Base-by-base conservation (phyloP, 2,113 vertebrate species). In the Cyprinodon brontotheroides region DNA sequence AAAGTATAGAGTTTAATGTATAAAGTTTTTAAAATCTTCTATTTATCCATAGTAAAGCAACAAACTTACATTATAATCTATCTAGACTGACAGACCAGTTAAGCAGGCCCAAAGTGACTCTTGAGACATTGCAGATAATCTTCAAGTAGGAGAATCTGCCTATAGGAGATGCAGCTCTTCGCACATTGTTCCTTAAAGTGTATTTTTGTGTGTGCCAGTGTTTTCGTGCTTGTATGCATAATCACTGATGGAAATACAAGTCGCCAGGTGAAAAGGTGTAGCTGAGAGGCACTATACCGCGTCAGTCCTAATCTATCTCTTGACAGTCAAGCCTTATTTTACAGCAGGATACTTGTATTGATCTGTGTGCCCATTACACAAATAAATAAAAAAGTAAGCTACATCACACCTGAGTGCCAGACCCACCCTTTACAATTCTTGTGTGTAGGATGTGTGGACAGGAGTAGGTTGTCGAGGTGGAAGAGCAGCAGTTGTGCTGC, bases 331-430 rank as follows among this genome's bases (percentile, higher is more conserved):
- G 70, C 81, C 70, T 81, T 89, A 81, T 88, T 91, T 83, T 50
- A 77, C 77, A 88, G 86, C 75, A 91, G 87, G 91, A 91, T 88
- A 89, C 81, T 85, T 76, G 9, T 94, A 94, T 94, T 91, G 94
- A 94, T 95, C 90, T 77, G 70, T 78, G 83, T 11, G 60, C 79
- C 75, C 75, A 80, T 87, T 88, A 80, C 85, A 84, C 86, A 92
- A 91, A 92, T 87, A 93, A 93, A 92, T 89, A 93, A 91, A 94
- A 89, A 94, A 92, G 81, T 89, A 74, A 66, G 75, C 73, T 79
- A 85, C 80, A 83, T 84, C 29, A 69, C 87, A 92, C 89, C 90
- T 86, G 87, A 93, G 89, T 90, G 89, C 86, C 91, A 87, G 89
- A 87, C 85, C 83, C 91, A 90, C 89, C 93, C 91, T 92, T 92